These are phyloP conservation scores for Pocillopora grandis DNA, from an alignment of 92 coral and sea anemone species.

Conservation along the genomic window DNA sequence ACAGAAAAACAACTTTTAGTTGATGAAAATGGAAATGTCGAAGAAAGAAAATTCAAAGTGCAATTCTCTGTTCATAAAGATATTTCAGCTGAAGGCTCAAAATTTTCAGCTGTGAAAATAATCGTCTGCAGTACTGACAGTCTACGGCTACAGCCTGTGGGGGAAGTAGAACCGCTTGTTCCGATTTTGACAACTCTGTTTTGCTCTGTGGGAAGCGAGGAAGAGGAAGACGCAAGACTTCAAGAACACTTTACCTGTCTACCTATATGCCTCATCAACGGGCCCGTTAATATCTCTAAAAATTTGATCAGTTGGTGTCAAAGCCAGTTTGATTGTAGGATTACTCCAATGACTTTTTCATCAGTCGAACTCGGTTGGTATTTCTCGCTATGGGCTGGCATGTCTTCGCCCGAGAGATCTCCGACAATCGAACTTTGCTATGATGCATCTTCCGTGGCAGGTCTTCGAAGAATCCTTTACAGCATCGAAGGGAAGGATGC, in stretches of 20 bases:
- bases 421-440: conserved; percentile 77
- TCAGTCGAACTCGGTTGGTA: conserved; percentile 87
- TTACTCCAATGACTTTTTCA: conserved; percentile 71
- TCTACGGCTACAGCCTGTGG: not conserved
- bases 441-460: conserved; percentile 63
- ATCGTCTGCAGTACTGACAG: conserved; percentile 25
- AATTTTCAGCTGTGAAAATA: conserved; percentile 66
- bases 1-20: conserved; percentile 41
- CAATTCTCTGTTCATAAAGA: conserved; percentile 56
- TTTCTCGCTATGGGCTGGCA: conserved; percentile 89
- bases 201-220: conserved; percentile 71
- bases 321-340: conserved; percentile 80
- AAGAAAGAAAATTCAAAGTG: conserved; percentile 46
- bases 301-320: conserved; percentile 73
- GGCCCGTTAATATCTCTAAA: conserved; percentile 60
- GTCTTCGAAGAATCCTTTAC: conserved; percentile 62
- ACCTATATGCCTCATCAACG: conserved; percentile 86
- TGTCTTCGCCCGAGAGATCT: conserved; percentile 47
- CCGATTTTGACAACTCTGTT: conserved; percentile 64
- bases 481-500: conserved; percentile 82
- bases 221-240: conserved; percentile 28
- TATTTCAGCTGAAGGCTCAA: conserved; percentile 57
- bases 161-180: not conserved
- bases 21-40: conserved; percentile 38
- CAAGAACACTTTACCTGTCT: conserved; percentile 56